Conservation (phyloP, 2,797 vertebrate genomes). For the Babyrousa celebensis region DNA sequence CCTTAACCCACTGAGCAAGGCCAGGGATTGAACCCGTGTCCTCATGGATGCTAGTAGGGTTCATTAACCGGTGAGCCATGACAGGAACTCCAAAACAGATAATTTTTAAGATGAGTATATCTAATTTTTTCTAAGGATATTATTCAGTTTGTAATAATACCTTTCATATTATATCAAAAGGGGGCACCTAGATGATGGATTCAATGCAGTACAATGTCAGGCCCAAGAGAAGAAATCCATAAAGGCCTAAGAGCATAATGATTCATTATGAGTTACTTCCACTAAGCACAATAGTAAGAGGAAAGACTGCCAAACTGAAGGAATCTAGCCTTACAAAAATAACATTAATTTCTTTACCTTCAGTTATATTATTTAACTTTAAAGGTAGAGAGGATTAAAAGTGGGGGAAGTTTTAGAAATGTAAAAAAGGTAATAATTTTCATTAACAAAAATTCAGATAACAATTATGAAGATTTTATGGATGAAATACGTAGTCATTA, state of each 20-base stretch:
- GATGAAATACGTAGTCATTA: slow-evolving; percentile 35
- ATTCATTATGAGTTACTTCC: neutral
- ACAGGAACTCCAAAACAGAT: neutral
- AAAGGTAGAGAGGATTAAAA: slow-evolving; percentile 18
- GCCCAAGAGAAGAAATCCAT: neutral
- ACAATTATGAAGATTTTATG: slow-evolving; percentile 26
- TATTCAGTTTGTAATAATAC: neutral
- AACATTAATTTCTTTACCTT: slow-evolving; percentile 12
- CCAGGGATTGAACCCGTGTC: no score
- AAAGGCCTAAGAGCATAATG: neutral
- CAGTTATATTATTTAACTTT: neutral
- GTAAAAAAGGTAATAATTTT: slow-evolving; percentile 32
- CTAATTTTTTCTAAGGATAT: neutral
- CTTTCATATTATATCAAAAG: neutral
- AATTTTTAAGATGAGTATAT: neutral
- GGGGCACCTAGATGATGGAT: neutral
- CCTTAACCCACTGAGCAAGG: no score
- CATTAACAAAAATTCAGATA: slow-evolving; percentile 48
- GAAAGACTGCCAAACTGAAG: neutral
- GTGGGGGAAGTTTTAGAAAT: slow-evolving; percentile 5
- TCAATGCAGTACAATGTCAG: neutral
- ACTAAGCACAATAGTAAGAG: neutral
- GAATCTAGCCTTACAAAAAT: neutral
- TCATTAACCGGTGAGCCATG: no score
- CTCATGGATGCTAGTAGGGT: no score